Evolutionary conservation across 30 jellyfish, hydroid and myxozoan species (phyloP).

Genomic region (Euphysa ruthae): DNA sequence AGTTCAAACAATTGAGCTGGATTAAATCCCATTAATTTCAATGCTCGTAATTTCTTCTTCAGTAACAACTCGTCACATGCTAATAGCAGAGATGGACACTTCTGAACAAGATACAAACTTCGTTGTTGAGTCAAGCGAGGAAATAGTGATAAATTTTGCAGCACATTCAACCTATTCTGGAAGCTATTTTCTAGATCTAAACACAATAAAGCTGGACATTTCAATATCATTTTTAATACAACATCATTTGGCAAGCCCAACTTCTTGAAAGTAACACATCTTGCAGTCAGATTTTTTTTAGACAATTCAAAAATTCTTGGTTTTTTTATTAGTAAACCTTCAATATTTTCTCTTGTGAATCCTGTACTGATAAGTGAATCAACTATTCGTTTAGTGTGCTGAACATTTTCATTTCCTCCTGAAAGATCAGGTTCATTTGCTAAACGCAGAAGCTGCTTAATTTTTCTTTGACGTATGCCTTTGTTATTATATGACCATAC

Average conservation of each 20-base stretch:
- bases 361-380: background rate
- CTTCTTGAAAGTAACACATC: background rate
- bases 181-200: background rate
- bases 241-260: constrained; percentile 11
- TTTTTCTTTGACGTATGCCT: constrained; percentile 12
- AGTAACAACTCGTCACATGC: background rate
- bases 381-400: background rate
- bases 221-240: constrained; percentile 14
- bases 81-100: constrained; percentile 3
- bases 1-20: constrained; percentile 9
- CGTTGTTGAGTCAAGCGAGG: constrained; percentile 27
- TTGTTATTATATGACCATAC: constrained; percentile 28
- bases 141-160: constrained; percentile 9
- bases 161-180: constrained; percentile 6
- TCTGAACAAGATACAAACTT: constrained; percentile 20
- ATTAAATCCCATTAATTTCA: constrained; percentile 12
- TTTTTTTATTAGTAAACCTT: background rate
- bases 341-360: constrained; percentile 13
- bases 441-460: constrained; percentile 11
- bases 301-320: constrained; percentile 21
- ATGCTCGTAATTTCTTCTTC: background rate
- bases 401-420: background rate
- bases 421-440: background rate
- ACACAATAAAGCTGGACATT: constrained; percentile 13
- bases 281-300: background rate